Conservation (phyloP, 1,140 invertebrate species). For the Amyelois transitella region DNA sequence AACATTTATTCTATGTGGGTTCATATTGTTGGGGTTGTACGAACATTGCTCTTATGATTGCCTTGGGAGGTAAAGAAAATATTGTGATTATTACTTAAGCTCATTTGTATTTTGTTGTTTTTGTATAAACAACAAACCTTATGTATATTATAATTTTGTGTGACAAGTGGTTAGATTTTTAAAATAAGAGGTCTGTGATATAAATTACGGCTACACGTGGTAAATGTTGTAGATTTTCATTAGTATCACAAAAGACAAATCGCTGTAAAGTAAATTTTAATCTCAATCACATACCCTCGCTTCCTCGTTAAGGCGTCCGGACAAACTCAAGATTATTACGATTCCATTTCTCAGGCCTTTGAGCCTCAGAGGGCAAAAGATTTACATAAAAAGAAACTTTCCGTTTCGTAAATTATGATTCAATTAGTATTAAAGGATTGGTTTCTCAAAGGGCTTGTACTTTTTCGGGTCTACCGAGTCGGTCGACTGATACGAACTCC, state of each 20-base stretch:
- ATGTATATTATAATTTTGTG: too few species aligned
- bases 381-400: conserved; percentile 73
- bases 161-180: too few species aligned
- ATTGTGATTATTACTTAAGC: background rate
- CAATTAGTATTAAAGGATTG: conserved; percentile 74
- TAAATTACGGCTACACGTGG: background rate
- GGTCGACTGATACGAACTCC: conserved; percentile 44
- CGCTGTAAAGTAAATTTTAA: conserved; percentile 51
- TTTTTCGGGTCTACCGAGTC: conserved; percentile 62
- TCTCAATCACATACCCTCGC: conserved; percentile 35
- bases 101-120: background rate
- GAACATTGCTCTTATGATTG: background rate
- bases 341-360: conserved; percentile 51
- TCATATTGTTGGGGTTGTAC: background rate
- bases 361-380: conserved; percentile 56
- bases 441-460: conserved; percentile 55
- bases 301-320: conserved; percentile 29
- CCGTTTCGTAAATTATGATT: conserved; percentile 68
- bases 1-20: background rate
- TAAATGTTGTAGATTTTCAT: too few species aligned
- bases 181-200: too few species aligned
- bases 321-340: conserved; percentile 59
- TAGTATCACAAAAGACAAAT: conserved; percentile 2
- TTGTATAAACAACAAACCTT: too few species aligned
- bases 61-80: background rate